These are phyloP conservation scores for Drosophila imparisetae DNA, from an alignment of 2,888 invertebrate species.

Conservation along the genomic window DNA sequence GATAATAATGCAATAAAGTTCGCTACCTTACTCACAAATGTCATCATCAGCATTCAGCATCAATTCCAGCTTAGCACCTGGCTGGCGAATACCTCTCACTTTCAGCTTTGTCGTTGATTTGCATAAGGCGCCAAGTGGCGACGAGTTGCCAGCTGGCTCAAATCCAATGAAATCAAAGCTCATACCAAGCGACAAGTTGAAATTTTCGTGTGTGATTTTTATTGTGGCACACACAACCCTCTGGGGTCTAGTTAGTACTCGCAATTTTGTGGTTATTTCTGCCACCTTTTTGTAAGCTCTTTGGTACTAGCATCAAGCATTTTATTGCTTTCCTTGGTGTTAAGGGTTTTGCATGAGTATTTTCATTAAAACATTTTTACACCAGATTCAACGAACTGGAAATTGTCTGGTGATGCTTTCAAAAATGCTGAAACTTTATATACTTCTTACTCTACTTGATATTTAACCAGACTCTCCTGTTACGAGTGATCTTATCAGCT, in stretches of 20 bases:
- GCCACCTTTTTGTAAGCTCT: slow-evolving; percentile 8
- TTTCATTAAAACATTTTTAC: neutral
- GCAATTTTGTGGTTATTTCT: slow-evolving; percentile 36
- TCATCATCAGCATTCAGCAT: slow-evolving; percentile 52
- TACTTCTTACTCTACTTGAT: neutral
- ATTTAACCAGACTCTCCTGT: neutral
- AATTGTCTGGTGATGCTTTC: neutral
- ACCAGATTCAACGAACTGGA: neutral
- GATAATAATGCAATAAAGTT: slow-evolving; percentile 33
- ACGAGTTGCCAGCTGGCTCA: slow-evolving; percentile 25
- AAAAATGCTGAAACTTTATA: neutral
- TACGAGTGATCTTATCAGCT: neutral
- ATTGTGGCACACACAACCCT: slow-evolving; percentile 52
- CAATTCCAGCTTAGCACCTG: slow-evolving; percentile 48
- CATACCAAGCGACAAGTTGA: slow-evolving; percentile 36
- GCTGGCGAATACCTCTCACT: slow-evolving; percentile 29
- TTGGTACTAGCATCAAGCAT: slow-evolving; percentile 11
- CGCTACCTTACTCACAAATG: slow-evolving; percentile 33
- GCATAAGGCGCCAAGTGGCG: slow-evolving; percentile 55
- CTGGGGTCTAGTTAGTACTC: slow-evolving; percentile 67
- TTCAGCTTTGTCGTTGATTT: slow-evolving; percentile 54
- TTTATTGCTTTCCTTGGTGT: slow-evolving; percentile 25
- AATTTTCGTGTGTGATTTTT: slow-evolving; percentile 57
- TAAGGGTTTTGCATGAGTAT: neutral
- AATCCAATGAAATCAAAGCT: slow-evolving; percentile 60